Conservation (phyloP, 2,113 vertebrate species). For the Oncorhynchus gorbuscha region DNA sequence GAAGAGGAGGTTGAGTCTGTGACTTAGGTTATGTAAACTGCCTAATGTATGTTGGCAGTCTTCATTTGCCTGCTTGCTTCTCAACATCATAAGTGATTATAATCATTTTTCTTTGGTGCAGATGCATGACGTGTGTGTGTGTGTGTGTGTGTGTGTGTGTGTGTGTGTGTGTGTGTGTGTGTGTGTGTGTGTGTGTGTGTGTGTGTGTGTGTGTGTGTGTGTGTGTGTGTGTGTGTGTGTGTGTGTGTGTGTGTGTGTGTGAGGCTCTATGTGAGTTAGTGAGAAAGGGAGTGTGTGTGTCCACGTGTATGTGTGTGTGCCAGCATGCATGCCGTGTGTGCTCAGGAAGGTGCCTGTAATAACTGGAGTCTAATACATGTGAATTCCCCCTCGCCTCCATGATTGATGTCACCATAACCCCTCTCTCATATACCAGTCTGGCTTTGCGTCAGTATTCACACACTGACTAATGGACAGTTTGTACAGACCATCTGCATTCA, state of each 20-base stretch:
- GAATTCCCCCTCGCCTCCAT: conserved; percentile 9
- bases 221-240: not conserved
- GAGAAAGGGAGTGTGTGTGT: not conserved
- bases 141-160: not conserved
- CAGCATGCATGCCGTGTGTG: too few species aligned
- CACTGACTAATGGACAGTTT: conserved; percentile 19
- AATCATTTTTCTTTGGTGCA: not conserved
- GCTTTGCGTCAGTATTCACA: not conserved
- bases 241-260: too few species aligned
- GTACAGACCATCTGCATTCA: conserved; percentile 34
- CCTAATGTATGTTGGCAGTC: too few species aligned
- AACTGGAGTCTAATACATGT: not conserved
- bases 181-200: not conserved
- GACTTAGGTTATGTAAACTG: too few species aligned
- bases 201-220: too few species aligned
- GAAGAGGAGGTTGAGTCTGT: too few species aligned
- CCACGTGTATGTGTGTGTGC: not conserved
- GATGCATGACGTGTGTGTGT: too few species aligned
- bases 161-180: too few species aligned
- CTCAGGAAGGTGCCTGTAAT: not conserved
- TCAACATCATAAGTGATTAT: too few species aligned
- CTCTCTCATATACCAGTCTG: not conserved
- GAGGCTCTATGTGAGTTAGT: too few species aligned
- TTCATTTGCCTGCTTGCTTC: too few species aligned
- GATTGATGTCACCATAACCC: not conserved